phyloP scores from a whole-genome alignment of 2,113 vertebrate species.

The Callopanchax toddi region DNA sequence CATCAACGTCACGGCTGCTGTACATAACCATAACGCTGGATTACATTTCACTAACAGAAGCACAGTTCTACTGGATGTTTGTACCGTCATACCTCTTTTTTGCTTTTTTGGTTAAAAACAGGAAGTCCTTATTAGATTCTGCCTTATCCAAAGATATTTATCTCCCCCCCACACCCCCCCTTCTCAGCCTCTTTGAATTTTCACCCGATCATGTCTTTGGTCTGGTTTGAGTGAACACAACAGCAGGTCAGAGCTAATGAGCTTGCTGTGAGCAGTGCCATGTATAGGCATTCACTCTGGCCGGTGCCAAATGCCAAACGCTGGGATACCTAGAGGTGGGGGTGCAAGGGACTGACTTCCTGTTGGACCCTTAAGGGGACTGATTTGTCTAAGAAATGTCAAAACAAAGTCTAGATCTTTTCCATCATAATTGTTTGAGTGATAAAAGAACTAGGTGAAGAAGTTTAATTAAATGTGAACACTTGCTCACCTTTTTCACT shows the following conservation, averaged over 20 bases:
- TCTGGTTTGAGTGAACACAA: conserved; percentile 70
- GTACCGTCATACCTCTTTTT: conserved; percentile 26
- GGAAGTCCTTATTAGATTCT: conserved; percentile 51
- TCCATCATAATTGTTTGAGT: not conserved
- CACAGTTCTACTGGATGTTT: conserved; percentile 12
- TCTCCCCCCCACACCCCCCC: not conserved
- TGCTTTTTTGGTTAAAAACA: conserved; percentile 48
- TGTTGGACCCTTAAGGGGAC: not conserved
- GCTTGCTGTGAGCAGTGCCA: conserved; percentile 53
- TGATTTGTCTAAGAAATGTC: conserved; percentile 3
- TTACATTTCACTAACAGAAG: conserved; percentile 6
- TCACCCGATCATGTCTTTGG: conserved; percentile 45
- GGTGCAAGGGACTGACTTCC: not conserved
- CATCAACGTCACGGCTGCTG: conserved; percentile 8
- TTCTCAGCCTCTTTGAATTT: conserved; percentile 45
- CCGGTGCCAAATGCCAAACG: conserved; percentile 32
- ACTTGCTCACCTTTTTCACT: not conserved
- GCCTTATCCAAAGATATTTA: conserved; percentile 45
- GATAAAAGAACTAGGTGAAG: not conserved
- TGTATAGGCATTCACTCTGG: conserved; percentile 42
- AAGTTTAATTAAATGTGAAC: conserved; percentile 23
- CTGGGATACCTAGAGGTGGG: conserved; percentile 13
- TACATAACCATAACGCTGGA: conserved; percentile 22
- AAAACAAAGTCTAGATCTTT: not conserved
- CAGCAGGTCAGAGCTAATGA: conserved; percentile 68